Base-by-base conservation (phyloP, 1,140 invertebrate genomes). In the Melanaphis sacchari region DNA sequence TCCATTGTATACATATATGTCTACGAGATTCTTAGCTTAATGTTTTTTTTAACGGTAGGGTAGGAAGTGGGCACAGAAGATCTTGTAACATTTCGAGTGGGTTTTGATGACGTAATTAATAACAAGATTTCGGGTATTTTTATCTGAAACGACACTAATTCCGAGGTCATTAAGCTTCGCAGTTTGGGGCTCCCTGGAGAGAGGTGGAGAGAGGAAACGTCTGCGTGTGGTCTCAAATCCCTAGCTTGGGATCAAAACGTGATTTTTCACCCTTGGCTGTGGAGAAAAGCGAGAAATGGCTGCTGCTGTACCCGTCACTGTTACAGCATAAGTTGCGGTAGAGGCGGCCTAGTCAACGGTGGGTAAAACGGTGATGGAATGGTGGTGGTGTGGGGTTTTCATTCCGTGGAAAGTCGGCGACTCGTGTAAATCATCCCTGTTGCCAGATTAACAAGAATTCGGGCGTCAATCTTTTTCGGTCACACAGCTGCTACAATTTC, bases 361-460 rank as follows among this genome's bases (percentile, higher is more conserved):
- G 49, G 38, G 52, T 31, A 41, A 36, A 36, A 54, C 26, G 52
- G 5, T 2, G 41, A 26, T 31, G 89, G 22, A 18, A 9, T 9
- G 1, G 38, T 31, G 40, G 54, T 21, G 54, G 9, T 11, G 54
- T 22, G 9, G 59, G 40, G 90, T 81, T 91, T 76, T 91, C 40
- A 46, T 91, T 81, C 59, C 59, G 26, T 1, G 90, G 40, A 22
- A 89, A 52, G n/a, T 59, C 89, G 89, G 36, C 52, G 49, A 66
- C 40, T 91, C 90, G 90, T 91, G 90, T 91, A 91, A 91, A 91
- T 91, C 90, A 81, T 91, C 90, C 59, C 59, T 91, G 59, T 91
- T 91, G 40, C 90, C 59, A 46, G 90, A 91, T 91, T 81, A 91
- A 91, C 90, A 36, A 46, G 31, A 88, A 22, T 49, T 38, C 85